A percentile compares a stretch with the other conserved stretches of the same genome.
Conservation (phyloP, 2,888 invertebrate genomes). For the Amblyjoppa proteus region DNA sequence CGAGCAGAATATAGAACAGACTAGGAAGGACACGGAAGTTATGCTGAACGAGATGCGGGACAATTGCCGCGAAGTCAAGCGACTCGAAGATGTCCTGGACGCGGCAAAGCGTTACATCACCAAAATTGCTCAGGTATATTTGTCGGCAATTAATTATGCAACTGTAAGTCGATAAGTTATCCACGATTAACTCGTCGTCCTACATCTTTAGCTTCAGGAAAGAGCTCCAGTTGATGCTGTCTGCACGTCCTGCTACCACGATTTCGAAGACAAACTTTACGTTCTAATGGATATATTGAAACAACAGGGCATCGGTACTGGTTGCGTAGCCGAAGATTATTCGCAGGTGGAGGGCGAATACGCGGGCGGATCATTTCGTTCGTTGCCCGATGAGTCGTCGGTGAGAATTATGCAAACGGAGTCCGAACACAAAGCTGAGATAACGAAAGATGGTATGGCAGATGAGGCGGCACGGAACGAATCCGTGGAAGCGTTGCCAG, state of each 20-base stretch:
- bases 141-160: not conserved
- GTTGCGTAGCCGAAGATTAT: conserved; percentile 22
- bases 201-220: conserved; percentile 70
- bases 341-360: conserved; percentile 29
- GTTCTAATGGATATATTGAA: conserved; percentile 80
- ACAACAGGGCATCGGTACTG: conserved; percentile 28
- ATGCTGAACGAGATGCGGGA: conserved; percentile 85
- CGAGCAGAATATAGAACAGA: conserved; percentile 87
- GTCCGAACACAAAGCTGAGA: conserved; percentile 33
- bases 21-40: conserved; percentile 85
- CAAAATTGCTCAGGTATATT: conserved; percentile 75
- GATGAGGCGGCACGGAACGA: not conserved
- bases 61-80: conserved; percentile 86
- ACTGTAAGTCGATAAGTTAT: not conserved
- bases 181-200: not conserved
- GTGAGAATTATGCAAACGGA: conserved; percentile 34
- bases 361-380: conserved; percentile 1
- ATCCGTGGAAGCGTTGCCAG: conserved; percentile 29
- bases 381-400: conserved; percentile 18
- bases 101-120: conserved; percentile 85
- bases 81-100: conserved; percentile 87
- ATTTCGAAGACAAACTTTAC: conserved; percentile 77
- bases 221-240: conserved; percentile 70
- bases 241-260: conserved; percentile 73
- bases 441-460: not conserved